phyloP scores from a whole-genome alignment of 2,797 vertebrate genomes.

The Telmatherina bonti region DNA sequence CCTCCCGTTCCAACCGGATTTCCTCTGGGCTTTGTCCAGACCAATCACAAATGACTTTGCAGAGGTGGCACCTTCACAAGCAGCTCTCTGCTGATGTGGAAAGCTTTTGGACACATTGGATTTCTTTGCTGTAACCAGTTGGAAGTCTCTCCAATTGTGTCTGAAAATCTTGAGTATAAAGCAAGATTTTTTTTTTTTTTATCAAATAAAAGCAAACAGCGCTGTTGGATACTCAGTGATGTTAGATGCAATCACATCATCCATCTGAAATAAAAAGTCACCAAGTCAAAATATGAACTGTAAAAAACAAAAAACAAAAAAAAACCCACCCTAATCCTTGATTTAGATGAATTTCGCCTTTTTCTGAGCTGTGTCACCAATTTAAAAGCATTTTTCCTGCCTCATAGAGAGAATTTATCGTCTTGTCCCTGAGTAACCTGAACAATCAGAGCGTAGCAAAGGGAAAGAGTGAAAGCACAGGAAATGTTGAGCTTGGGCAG shows the following conservation, averaged over 20 bases:
- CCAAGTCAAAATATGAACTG: no score
- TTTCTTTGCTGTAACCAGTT: neutral
- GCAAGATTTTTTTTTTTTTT: neutral
- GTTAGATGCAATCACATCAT: neutral
- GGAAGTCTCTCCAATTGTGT: neutral
- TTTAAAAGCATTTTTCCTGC: conserved; percentile 25
- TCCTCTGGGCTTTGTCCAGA: neutral
- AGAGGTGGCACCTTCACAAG: neutral
- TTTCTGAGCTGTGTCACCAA: conserved; percentile 9
- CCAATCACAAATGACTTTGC: neutral
- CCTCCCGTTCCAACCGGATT: neutral
- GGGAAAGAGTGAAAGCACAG: conserved; percentile 71
- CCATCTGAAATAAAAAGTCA: neutral
- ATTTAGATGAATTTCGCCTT: neutral
- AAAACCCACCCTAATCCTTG: neutral
- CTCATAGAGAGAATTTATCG: neutral
- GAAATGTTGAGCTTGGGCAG: conserved; percentile 68
- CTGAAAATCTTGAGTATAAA: neutral
- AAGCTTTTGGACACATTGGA: neutral
- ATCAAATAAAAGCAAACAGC: neutral
- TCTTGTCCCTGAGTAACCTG: conserved; percentile 44
- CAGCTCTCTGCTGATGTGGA: neutral
- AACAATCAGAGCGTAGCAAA: conserved; percentile 60
- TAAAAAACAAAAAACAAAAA: no score
- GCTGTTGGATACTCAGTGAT: no score